phyloP scores from a whole-genome alignment of 1,140 invertebrate genomes.

The Meloidogyne floridensis region DNA sequence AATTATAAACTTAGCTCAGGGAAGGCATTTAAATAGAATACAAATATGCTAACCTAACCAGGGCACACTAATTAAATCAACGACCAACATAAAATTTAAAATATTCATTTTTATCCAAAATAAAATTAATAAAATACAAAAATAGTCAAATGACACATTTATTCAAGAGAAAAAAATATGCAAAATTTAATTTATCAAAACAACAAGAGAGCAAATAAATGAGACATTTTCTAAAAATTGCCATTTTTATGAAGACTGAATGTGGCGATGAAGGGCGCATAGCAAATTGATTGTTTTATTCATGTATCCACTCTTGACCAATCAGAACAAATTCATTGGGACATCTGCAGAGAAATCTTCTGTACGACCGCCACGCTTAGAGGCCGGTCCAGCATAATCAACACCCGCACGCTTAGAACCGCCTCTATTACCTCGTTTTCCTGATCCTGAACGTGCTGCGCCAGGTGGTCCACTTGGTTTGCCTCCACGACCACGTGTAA shows the following conservation, averaged over 20 bases:
- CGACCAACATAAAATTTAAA: too few relatives aligned
- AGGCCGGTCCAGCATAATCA: constrained; percentile 53
- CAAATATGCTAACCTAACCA: too few relatives aligned
- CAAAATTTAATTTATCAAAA: constrained; percentile 8
- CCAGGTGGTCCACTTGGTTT: constrained; percentile 27
- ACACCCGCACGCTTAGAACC: constrained; percentile 44
- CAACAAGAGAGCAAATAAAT: constrained; percentile 10
- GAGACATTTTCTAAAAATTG: background rate
- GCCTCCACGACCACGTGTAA: constrained; percentile 34
- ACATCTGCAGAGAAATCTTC: constrained; percentile 39
- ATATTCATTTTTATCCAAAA: background rate
- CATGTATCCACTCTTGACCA: background rate
- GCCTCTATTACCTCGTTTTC: constrained; percentile 42
- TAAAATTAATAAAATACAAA: background rate
- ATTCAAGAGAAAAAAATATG: constrained; percentile 13
- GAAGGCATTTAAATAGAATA: too few relatives aligned
- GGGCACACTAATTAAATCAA: too few relatives aligned
- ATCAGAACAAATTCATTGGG: constrained; percentile 44
- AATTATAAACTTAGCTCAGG: too few relatives aligned
- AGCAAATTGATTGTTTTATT: background rate
- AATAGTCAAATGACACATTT: background rate
- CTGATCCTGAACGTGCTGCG: constrained; percentile 36
- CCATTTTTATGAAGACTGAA: background rate
- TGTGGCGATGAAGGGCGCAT: background rate
- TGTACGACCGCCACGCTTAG: constrained; percentile 57